A percentile compares a stretch with the other conserved stretches of the same genome.
These are phyloP conservation scores for Acronicta aceris DNA, from an alignment of 2,888 invertebrate species.

Conservation along the genomic window DNA sequence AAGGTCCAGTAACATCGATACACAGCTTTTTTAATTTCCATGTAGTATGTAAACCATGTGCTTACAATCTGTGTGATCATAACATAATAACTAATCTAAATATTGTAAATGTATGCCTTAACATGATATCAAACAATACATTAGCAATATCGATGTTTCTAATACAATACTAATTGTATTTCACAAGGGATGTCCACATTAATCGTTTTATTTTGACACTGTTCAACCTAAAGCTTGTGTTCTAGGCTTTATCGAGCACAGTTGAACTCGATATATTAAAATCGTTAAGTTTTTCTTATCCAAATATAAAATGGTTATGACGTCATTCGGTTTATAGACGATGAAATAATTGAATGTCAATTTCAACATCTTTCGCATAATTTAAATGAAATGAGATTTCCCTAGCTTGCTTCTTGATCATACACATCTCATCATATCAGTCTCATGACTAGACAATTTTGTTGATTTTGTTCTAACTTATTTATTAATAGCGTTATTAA, in stretches of 20 bases:
- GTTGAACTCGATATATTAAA: neutral
- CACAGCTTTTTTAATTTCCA: neutral
- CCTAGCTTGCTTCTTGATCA: neutral
- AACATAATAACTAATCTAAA: neutral
- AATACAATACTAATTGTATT: neutral
- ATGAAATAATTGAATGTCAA: neutral
- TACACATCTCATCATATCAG: neutral
- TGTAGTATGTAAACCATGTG: neutral
- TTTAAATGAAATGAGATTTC: neutral
- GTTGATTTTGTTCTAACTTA: conserved; percentile 2
- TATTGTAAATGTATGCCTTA: neutral
- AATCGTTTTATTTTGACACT: no score
- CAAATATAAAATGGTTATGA: neutral
- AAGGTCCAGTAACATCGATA: no score
- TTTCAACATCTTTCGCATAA: neutral
- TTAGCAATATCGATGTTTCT: neutral
- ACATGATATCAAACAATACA: neutral
- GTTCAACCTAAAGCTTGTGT: neutral
- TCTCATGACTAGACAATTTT: neutral
- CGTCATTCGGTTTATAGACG: neutral
- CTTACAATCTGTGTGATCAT: neutral
- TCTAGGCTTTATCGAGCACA: neutral
- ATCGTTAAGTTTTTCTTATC: neutral
- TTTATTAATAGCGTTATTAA: neutral
- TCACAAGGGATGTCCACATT: no score